Conservation (phyloP, 2,797 vertebrate species). For the Taeniopygia guttata region DNA sequence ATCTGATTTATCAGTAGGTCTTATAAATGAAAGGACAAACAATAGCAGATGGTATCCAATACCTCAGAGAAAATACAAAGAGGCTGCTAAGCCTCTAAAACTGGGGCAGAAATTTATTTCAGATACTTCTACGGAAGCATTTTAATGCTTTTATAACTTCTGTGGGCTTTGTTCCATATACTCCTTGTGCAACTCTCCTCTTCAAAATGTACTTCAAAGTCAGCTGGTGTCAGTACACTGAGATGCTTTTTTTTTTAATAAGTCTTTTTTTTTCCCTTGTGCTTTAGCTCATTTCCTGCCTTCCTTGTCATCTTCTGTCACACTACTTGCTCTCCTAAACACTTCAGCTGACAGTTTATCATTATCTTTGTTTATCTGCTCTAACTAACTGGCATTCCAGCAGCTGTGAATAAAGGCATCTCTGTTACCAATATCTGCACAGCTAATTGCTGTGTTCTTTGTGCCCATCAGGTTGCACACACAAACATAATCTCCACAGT, state of each 20-base stretch:
- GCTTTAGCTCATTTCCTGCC: background rate
- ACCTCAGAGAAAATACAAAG: background rate
- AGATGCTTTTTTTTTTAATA: background rate
- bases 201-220: background rate
- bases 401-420: background rate
- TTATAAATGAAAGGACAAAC: background rate
- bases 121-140: background rate
- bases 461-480: background rate
- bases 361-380: slow-evolving; percentile 37
- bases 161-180: background rate
- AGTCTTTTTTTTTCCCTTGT: background rate
- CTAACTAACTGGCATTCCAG: background rate
- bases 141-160: background rate
- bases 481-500: background rate
- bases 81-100: background rate
- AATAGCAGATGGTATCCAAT: background rate
- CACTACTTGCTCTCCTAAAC: background rate
- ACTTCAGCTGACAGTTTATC: background rate
- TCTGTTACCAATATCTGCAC: background rate
- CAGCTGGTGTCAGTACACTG: background rate
- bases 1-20: background rate
- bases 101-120: background rate
- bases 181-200: background rate
- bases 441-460: slow-evolving; percentile 2
- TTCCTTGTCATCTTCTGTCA: slow-evolving; percentile 19